Percentiles rank a stretch among this genome's conserved stretches.
These are phyloP conservation scores for Hylaeus anthracinus DNA, from an alignment of 1,140 invertebrate genomes.

Conservation along the genomic window DNA sequence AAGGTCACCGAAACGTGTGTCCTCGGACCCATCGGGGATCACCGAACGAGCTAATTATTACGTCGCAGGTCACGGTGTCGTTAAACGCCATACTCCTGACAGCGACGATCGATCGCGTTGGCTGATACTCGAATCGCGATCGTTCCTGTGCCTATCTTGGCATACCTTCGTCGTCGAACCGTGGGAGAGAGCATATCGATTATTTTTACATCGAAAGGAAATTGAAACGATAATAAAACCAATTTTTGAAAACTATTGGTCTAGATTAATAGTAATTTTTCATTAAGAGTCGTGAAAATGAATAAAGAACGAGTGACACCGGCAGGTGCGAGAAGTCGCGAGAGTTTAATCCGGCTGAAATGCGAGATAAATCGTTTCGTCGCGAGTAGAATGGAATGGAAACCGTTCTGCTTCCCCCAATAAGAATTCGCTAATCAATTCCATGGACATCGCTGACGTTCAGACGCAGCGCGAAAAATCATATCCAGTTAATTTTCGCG, in stretches of 20 bases:
- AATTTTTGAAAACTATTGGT: neutral
- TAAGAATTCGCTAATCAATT: constrained; percentile 46
- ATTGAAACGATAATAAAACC: neutral
- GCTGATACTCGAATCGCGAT: neutral
- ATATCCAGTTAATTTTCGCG: constrained; percentile 18
- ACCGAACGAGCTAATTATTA: constrained; percentile 10
- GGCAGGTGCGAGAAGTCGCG: constrained; percentile 32
- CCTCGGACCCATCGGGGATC: constrained; percentile 18
- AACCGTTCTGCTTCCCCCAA: constrained; percentile 13
- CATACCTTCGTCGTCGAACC: neutral
- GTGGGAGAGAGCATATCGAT: neutral
- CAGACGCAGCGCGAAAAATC: constrained; percentile 15
- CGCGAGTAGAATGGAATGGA: constrained; percentile 14
- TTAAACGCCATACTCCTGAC: neutral
- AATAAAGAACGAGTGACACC: too few relatives aligned
- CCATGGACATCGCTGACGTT: neutral
- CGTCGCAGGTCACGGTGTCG: constrained; percentile 23
- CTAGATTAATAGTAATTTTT: too few relatives aligned
- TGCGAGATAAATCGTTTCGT: constrained; percentile 49
- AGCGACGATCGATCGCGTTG: neutral
- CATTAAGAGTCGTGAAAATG: too few relatives aligned
- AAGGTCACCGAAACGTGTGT: constrained; percentile 41
- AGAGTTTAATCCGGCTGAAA: constrained; percentile 31
- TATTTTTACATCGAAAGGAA: neutral
- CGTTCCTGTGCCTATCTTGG: neutral